Base-by-base conservation (phyloP, 2,888 invertebrate species). In the Aspidiotus destructor region DNA sequence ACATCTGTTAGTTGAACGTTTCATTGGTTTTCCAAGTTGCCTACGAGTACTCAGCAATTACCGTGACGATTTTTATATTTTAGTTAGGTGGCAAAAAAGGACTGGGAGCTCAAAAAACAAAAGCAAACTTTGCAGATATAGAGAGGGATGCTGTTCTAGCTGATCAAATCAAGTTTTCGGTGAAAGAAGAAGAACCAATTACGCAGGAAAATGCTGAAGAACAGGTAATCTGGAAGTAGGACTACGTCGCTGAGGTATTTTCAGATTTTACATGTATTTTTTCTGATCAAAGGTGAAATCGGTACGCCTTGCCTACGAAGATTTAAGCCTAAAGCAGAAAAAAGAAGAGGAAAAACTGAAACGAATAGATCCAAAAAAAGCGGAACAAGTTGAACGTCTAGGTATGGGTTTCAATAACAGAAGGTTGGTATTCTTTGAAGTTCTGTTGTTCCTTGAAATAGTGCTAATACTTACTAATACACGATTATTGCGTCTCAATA, bases 81-180 rank as follows among this genome's bases (percentile, higher is more conserved):
- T 73, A 92, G 92, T 76, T 92, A 74, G 94, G 93, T 13, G 86
- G 84, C 0, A 95, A 92, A 76, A 86, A 89, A 54, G 90, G 91
- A 0, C 80, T 98, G 67, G 98, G 98, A 62, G 99, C 98, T 15
- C 95, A 93, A 63, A 91, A 92, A 77, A 93, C 98, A 41, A 89
- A 89, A 75, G 85, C 93, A 6, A 93, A 97, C 79, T 99, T 99
- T 78, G 91, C 90, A 16, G 96, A 95, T 76, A 85, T 98, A 71
- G 97, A 98, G 79, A 86, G 87, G 72, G 89, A 91, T 75, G 96
- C 95, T 8, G 87, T 87, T 74, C 82, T 89, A 78, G 86, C 88
- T 3, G 91, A 93, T 78, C 88, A 90, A 77, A 82, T 86, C 61
- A 84, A 84, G 76, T 74, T 77, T 52, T 62, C 69, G n/a, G 69